phyloP scores from a whole-genome alignment of 2,888 invertebrate genomes.

The Brassicogethes aeneus region DNA sequence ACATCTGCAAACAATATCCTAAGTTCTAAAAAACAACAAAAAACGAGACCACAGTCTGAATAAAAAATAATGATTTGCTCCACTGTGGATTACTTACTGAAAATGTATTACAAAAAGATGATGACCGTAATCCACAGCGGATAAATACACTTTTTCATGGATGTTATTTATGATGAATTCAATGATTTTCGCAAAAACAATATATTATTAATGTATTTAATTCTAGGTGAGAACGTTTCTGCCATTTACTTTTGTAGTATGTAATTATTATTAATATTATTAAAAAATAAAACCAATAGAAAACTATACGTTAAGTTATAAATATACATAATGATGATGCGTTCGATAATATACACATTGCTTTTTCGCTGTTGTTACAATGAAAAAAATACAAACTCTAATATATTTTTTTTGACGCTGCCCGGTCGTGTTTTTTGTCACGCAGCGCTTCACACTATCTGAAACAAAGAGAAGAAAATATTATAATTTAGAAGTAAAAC shows the following conservation, averaged over 20 bases:
- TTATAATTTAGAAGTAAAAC: too few species aligned
- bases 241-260: too few species aligned
- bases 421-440: slow-evolving; percentile 36
- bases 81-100: too few species aligned
- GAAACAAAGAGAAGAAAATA: slow-evolving; percentile 30
- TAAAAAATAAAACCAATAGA: too few species aligned
- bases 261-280: too few species aligned
- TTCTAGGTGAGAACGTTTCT: too few species aligned
- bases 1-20: slow-evolving; percentile 26
- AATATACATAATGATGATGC: slow-evolving; percentile 30
- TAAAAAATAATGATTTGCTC: slow-evolving; percentile 15
- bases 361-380: slow-evolving; percentile 40
- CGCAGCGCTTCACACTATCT: slow-evolving; percentile 41
- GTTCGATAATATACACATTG: slow-evolving; percentile 38
- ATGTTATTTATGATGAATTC: too few species aligned
- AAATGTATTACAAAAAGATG: too few species aligned
- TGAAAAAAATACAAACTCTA: slow-evolving; percentile 36
- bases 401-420: slow-evolving; percentile 36
- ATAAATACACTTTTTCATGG: too few species aligned
- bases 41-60: slow-evolving; percentile 36
- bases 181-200: too few species aligned
- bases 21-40: slow-evolving; percentile 30
- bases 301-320: not conserved
- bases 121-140: too few species aligned
- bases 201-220: too few species aligned